Percentiles rank a stretch among this genome's conserved stretches.
These are phyloP conservation scores for Leucoraja erinaceus DNA, from an alignment of 2,113 vertebrate species.

Conservation along the genomic window DNA sequence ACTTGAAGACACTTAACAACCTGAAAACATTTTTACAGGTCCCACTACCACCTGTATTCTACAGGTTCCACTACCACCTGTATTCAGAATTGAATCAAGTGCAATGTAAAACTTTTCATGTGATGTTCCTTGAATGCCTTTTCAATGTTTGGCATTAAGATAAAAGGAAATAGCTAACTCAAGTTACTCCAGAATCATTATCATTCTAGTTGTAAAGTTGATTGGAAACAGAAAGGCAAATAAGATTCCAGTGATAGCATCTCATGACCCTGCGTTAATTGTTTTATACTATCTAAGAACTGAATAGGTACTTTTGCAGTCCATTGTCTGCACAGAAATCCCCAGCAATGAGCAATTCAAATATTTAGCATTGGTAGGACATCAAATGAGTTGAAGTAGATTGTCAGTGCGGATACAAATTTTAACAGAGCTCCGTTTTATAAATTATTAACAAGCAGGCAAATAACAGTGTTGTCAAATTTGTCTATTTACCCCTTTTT, in stretches of 20 bases:
- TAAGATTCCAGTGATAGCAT: not conserved
- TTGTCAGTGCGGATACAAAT: not conserved
- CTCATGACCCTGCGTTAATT: not conserved
- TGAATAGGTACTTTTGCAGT: not conserved
- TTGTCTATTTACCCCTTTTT: conserved; percentile 81
- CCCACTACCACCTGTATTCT: not conserved
- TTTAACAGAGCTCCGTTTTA: not conserved
- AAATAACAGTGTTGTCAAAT: not conserved
- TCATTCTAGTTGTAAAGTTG: not conserved
- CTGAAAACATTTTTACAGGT: not conserved
- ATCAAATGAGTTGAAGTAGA: not conserved
- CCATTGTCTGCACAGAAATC: not conserved
- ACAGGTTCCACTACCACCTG: not conserved
- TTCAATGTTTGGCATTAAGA: not conserved
- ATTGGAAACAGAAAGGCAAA: not conserved
- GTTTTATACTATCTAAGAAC: not conserved
- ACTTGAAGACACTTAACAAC: not conserved
- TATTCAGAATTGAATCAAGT: not conserved
- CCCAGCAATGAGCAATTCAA: not conserved
- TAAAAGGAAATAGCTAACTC: not conserved
- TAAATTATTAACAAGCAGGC: not conserved
- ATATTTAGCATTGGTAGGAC: not conserved
- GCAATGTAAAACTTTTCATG: not conserved
- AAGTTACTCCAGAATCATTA: not conserved
- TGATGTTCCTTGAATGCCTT: not conserved